Base-by-base conservation (phyloP, 2,113 vertebrate genomes). In the Bubo bubo region DNA sequence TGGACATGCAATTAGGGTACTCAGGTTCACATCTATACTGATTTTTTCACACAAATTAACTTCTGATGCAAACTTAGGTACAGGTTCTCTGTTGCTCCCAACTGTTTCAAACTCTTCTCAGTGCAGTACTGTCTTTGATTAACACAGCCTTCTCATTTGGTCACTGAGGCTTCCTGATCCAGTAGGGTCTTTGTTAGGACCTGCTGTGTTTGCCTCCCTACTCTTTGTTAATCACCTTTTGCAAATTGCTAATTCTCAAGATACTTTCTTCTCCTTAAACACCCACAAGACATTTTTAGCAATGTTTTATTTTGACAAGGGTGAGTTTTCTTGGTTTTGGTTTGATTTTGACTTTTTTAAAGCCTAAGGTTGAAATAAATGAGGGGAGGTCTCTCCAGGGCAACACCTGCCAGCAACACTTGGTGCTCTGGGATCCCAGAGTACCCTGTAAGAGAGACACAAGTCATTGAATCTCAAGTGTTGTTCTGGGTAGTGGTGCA, bases 381-480 rank as follows among this genome's bases (percentile, higher is more conserved):
- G 5, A 56, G n/a, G 5, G 13, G 12, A 68, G 3, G 26, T 24
- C 52, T 27, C 15, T 60, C 21, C 62, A 64, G 21, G 39, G 43
- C 53, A 79, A 37, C 14, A 66, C 3, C 3, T 81, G 17, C 71
- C 43, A 89, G 30, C 14, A 73, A 18, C 41, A 22, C 17, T 79
- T 34, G 5, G 30, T 81, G 34, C 52, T 56, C n/a, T 43, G 12
- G 53, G 16, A 70, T 62, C 53, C 64, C 9, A 49, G 20, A 12
- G 7, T 16, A 72, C 15, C 15, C 47, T 17, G 5, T 10, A 45
- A 79, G 13, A 0, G 0, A 68, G 66, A 72, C 23, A 27, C 0
- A 1, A 77, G 20, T 13, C 2, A 5, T 1, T 34, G 49, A 60
- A 47, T 58, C 16, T 17, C 2, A 0, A 63, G 21, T 21, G 23